A percentile compares a stretch with the other conserved stretches of the same genome.
phyloP scores from a whole-genome alignment of 2,797 vertebrate genomes.

The Cyclopterus lumpus region DNA sequence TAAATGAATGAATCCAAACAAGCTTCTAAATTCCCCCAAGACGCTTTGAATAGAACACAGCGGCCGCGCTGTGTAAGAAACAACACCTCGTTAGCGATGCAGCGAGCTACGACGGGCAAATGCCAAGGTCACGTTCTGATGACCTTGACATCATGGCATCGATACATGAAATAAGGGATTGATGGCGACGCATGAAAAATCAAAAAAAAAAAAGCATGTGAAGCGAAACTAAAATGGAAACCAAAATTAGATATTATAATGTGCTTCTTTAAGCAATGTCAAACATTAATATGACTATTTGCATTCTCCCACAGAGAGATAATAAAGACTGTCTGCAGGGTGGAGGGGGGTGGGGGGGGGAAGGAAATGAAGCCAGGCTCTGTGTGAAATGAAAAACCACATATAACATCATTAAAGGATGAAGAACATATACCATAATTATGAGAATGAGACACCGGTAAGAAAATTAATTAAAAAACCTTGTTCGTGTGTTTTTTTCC shows the following conservation, averaged over 20 bases:
- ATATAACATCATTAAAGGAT: neutral
- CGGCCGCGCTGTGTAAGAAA: conserved; percentile 8
- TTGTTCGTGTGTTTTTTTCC: neutral
- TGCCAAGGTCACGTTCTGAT: conserved; percentile 47
- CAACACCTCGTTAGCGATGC: conserved; percentile 46
- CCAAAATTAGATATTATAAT: neutral
- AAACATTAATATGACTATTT: neutral
- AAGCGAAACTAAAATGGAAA: neutral
- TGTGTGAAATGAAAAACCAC: neutral
- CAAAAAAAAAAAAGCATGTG: neutral
- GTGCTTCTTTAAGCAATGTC: neutral
- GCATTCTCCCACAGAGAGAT: neutral
- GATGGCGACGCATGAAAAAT: conserved; percentile 2
- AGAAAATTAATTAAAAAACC: neutral
- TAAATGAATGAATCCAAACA: conserved; percentile 35
- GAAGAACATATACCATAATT: too few species aligned
- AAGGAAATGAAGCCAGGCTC: neutral
- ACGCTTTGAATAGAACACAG: conserved; percentile 28
- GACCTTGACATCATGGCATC: conserved; percentile 24
- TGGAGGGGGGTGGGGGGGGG: too few species aligned
- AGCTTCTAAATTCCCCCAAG: conserved; percentile 22
- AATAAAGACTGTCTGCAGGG: neutral
- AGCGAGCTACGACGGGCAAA: conserved; percentile 28
- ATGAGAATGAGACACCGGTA: neutral
- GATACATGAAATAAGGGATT: neutral